Evolutionary conservation across 2,888 invertebrate species (phyloP), one percentile per base, ranked within the genome.

Genomic region (Lochmaea crataegi): DNA sequence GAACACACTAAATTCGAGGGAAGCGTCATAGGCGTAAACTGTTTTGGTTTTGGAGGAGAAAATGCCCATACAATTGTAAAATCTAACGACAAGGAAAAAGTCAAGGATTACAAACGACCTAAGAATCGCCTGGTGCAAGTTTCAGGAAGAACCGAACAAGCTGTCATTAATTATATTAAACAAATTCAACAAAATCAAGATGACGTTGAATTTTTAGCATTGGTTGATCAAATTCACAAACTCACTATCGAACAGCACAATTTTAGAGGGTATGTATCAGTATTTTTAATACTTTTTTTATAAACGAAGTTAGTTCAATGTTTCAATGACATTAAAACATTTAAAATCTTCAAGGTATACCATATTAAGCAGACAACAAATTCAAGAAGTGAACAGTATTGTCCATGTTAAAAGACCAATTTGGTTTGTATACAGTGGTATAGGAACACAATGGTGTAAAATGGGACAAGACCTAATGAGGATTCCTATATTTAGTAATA

Each of bases 91-190:
- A 85, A 84, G 73, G 84, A 78, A 53, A 74, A 75, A 58, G 45
- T 81, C 79, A 42, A 68, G 3, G 72, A 38, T 9, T 71, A 72
- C 56, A 68, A 70, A 56, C 14, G 22, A 51, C 75, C 77, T 77
- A 68, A 74, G 85, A 56, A 87, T 18, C 84, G 89, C 68, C 81
- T 91, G 63, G 87, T 89, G 51, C 82, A 86, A 22, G 87, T 86
- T 69, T 87, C 89, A 45, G 90, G 90, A 12, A 91, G 97, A 82
- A 96, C 96, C 1, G 91, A 93, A 84, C 92, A 91, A 68, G 94
- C 93, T n/a, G 92, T 93, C 42, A 88, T 89, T 74, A 83, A 84
- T 69, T 85, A 94, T 80, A 88, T 95, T 61, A 87, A 90, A 69
- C 89, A 89, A 77, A 90, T 91, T 10, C 89, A 89, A 68, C 86